Conservation (phyloP, 2,888 invertebrate species). For the Phoronis australis region DNA sequence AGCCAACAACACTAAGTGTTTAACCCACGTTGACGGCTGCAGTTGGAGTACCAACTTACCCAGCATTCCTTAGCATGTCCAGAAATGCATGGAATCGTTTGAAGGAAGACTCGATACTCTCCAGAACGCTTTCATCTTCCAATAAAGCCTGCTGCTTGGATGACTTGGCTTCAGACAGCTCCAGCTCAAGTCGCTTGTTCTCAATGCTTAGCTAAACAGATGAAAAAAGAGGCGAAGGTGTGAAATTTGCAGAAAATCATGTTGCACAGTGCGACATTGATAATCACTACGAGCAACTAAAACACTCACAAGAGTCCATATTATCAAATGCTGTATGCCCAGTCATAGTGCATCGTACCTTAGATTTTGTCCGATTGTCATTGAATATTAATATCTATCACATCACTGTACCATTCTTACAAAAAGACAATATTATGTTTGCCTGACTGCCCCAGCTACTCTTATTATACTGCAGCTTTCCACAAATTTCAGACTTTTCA, state of each 20-base stretch:
- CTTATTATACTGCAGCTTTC: too few relatives aligned
- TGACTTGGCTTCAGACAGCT: constrained; percentile 18
- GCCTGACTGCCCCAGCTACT: too few relatives aligned
- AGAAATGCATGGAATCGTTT: constrained; percentile 50
- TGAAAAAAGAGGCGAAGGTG: neutral
- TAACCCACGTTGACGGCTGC: neutral
- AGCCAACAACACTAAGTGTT: too few relatives aligned
- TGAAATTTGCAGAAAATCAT: neutral
- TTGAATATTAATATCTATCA: too few relatives aligned
- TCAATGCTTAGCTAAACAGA: constrained; percentile 38
- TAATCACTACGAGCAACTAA: constrained; percentile 2
- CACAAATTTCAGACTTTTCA: too few relatives aligned
- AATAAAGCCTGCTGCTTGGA: constrained; percentile 13
- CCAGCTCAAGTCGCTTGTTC: constrained; percentile 34
- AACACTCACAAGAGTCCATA: neutral
- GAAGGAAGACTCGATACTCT: constrained; percentile 48
- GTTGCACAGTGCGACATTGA: neutral
- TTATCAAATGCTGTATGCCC: neutral
- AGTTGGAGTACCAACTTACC: constrained; percentile 22
- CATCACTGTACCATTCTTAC: too few relatives aligned
- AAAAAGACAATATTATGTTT: too few relatives aligned
- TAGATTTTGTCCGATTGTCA: too few relatives aligned
- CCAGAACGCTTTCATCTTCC: constrained; percentile 45
- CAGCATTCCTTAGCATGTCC: constrained; percentile 46
- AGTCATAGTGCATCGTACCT: too few relatives aligned